Evolutionary conservation across 2,797 vertebrate species (phyloP).

Genomic region (Tauraco hartlaubi): DNA sequence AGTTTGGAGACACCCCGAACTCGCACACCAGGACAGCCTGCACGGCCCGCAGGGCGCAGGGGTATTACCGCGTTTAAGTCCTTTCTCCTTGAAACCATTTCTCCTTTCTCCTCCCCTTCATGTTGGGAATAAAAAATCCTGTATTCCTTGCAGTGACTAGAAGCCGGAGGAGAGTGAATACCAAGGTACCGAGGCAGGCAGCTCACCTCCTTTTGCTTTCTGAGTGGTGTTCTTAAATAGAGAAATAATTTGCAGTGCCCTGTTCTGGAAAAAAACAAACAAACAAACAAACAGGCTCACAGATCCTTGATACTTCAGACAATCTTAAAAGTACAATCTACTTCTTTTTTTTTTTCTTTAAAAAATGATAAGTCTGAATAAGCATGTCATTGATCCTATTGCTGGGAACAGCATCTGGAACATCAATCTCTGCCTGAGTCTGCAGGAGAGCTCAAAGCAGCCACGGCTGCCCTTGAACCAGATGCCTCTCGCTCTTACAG

Average conservation of each 20-base stretch:
- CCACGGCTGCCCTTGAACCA: conserved; percentile 52
- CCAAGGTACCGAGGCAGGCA: background rate
- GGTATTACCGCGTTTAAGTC: background rate
- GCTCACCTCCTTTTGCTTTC: background rate
- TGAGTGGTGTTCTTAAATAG: background rate
- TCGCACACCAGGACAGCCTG: background rate
- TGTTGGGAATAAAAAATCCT: background rate
- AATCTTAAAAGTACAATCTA: background rate
- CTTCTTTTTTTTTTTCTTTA: background rate
- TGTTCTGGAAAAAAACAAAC: background rate
- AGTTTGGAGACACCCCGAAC: background rate
- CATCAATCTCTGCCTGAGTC: conserved; percentile 31
- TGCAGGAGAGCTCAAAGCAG: background rate
- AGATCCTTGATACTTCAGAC: background rate
- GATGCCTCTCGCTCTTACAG: background rate
- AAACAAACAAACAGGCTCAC: background rate
- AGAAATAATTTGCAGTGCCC: background rate
- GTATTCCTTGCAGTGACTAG: background rate
- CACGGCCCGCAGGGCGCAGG: background rate
- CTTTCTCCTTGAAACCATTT: background rate
- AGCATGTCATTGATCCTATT: background rate
- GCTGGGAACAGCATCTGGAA: conserved; percentile 37
- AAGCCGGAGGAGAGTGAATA: background rate
- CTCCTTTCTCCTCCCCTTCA: no score
- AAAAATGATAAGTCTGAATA: conserved; percentile 26